Conservation (phyloP, 2,888 invertebrate genomes). For the Drosophila kambysellisi region DNA sequence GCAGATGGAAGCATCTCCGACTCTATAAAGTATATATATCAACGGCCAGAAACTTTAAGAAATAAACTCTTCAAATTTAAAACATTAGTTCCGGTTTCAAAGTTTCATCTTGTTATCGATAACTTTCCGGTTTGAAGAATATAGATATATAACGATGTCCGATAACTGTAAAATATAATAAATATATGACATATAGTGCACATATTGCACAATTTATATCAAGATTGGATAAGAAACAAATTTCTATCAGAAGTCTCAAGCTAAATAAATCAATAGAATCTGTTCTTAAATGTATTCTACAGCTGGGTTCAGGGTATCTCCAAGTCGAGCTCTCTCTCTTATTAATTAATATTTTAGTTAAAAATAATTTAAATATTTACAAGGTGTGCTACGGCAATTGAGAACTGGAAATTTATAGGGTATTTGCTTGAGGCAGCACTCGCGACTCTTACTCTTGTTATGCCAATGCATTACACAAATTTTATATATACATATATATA, state of each 20-base stretch:
- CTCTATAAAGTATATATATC: background rate
- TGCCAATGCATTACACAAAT: background rate
- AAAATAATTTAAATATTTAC: background rate
- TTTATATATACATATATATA: background rate
- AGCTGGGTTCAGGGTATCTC: background rate
- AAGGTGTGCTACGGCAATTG: background rate
- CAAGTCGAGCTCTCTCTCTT: background rate
- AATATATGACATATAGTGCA: too few species aligned
- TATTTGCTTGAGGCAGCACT: background rate
- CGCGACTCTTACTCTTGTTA: background rate
- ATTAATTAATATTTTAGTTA: background rate
- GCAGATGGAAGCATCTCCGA: background rate
- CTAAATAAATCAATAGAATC: background rate
- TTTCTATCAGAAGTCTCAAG: background rate
- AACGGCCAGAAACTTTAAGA: background rate
- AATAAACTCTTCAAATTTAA: background rate
- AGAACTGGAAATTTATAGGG: background rate
- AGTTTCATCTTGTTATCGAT: background rate
- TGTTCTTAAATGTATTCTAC: background rate
- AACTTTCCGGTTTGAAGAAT: rapidly evolving
- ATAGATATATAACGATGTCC: background rate
- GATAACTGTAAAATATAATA: too few species aligned
- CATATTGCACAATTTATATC: background rate
- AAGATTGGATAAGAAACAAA: background rate
- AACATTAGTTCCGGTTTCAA: background rate